Evolutionary conservation across 2,113 vertebrate genomes (phyloP).

Genomic region (Salvelinus sp.): DNA sequence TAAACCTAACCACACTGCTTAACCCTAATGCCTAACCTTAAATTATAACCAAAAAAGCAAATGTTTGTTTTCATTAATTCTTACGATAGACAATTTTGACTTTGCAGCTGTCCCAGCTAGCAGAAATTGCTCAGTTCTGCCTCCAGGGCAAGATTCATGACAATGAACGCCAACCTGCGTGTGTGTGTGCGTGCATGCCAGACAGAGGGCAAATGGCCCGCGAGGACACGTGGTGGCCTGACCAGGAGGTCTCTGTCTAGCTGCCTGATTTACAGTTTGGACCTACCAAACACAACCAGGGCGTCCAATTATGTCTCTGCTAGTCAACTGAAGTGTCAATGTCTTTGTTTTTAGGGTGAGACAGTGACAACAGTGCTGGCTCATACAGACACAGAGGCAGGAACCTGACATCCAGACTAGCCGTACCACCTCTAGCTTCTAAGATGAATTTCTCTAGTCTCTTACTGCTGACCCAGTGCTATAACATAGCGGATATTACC

Average conservation of each 20-base stretch:
- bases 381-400: background rate
- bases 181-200: no score
- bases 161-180: no score
- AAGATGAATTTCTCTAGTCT: background rate
- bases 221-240: slow-evolving; percentile 21
- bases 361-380: background rate
- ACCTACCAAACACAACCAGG: background rate
- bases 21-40: no score
- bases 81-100: no score
- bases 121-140: no score
- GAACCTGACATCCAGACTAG: background rate
- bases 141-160: no score
- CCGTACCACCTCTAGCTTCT: background rate
- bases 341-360: background rate
- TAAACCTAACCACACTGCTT: no score
- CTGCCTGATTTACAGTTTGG: slow-evolving; percentile 3
- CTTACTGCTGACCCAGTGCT: background rate
- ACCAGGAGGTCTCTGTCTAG: slow-evolving; percentile 8
- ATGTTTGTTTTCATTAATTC: no score
- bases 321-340: background rate
- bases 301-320: background rate
- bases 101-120: no score
- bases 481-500: background rate
- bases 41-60: no score
- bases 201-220: slow-evolving; percentile 33